phyloP scores from a whole-genome alignment of 2,888 invertebrate genomes.

The Chrysodeixis includens region DNA sequence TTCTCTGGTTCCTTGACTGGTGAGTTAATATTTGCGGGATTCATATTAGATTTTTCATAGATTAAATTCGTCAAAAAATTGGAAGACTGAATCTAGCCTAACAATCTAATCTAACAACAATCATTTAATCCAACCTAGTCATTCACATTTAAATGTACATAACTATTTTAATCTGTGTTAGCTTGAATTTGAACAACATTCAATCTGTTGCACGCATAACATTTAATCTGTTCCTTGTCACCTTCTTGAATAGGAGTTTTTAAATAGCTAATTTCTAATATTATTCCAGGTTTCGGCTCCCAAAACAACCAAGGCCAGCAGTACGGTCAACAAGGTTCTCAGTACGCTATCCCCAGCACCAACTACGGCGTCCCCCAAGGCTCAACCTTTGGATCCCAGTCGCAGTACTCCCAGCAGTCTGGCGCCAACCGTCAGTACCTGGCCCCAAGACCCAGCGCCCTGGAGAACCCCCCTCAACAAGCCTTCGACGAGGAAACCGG shows the following conservation, averaged over 20 bases:
- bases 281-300: slow-evolving; percentile 53
- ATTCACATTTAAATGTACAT: no score
- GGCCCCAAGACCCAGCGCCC: slow-evolving; percentile 68
- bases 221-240: no score
- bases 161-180: no score
- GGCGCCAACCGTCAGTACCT: slow-evolving; percentile 79
- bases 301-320: slow-evolving; percentile 44
- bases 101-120: no score
- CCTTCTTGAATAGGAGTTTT: no score
- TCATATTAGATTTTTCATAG: neutral
- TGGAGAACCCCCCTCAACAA: slow-evolving; percentile 77
- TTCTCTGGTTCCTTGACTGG: slow-evolving; percentile 57
- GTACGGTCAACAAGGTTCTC: slow-evolving; percentile 2
- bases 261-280: no score
- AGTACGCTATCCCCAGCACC: slow-evolving; percentile 48
- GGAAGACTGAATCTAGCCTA: no score
- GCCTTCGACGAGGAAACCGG: slow-evolving; percentile 82
- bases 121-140: no score
- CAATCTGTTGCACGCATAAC: no score
- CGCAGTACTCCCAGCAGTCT: slow-evolving; percentile 55
- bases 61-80: no score
- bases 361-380: slow-evolving; percentile 51
- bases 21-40: slow-evolving; percentile 23
- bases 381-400: slow-evolving; percentile 11
- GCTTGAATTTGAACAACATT: no score